Evolutionary conservation across 2,113 vertebrate genomes (phyloP), one percentile per base, ranked within the genome.

Genomic region (Pedionomus torquatus): DNA sequence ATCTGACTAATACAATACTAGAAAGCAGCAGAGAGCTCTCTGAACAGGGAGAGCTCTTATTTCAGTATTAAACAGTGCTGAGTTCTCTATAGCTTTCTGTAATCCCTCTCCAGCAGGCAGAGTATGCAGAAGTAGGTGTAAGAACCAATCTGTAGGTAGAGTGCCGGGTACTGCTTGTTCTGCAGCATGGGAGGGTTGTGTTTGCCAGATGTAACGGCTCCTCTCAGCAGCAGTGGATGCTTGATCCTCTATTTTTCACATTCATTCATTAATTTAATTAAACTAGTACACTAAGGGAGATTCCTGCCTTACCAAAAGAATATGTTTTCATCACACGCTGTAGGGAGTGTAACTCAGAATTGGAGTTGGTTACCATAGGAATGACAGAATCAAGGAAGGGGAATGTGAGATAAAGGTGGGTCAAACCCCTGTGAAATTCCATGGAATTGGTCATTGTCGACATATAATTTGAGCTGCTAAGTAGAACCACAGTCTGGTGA

Each of bases 391-490:
- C 54, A 70, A 77, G 18, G 44, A 55, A 17, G 25, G 37, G 35
- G 30, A 78, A 7, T 2, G 0, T 55, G 79, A 71, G 30, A 30
- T 31, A 63, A 75, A 70, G 35, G 35, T 20, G 20, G 24, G 10
- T 48, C 33, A 65, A 52, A 69, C 19, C 11, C 58, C 39, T 33
- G 28, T 14, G 33, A 78, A 82, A 75, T 71, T 70, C 60, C 51
- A n/a, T 10, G 9, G 14, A 90, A 43, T 72, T 1, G 3, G 39
- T n/a, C 3, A 0, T 15, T 78, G 41, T 35, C 6, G 1, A 49
- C 2, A 0, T 20, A 6, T 25, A 16, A 41, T 46, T 71, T 51
- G 33, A 41, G 11, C 5, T 64, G 28, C 16, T 55, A 11, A 0
- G 3, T 15, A 57, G 61, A 20, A 52, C 39, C 39, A 30, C 1